Percentiles rank a stretch among this genome's conserved stretches.
These are phyloP conservation scores for Formicarius rufipectus DNA, from an alignment of 2,113 vertebrate genomes.

Conservation along the genomic window DNA sequence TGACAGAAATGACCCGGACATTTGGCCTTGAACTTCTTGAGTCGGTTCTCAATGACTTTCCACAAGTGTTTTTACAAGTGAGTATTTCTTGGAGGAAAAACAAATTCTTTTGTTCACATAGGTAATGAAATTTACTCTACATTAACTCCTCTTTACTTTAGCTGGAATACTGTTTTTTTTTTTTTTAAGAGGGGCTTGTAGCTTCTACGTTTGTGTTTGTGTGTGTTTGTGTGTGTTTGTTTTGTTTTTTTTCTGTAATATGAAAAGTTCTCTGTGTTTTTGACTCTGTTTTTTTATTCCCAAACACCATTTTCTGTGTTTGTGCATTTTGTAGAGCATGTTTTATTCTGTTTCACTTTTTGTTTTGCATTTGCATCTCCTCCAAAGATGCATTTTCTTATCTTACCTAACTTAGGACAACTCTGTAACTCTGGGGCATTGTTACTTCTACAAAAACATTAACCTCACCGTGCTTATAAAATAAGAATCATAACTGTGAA, in stretches of 20 bases:
- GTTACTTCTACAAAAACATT: background rate
- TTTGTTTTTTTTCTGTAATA: background rate
- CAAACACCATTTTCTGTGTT: background rate
- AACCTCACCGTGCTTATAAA: background rate
- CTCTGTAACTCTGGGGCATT: background rate
- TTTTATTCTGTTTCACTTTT: background rate
- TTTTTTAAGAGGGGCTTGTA: background rate
- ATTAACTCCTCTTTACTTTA: background rate
- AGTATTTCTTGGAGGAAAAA: background rate
- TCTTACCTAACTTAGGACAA: background rate
- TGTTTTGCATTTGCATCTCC: background rate
- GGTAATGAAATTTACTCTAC: background rate
- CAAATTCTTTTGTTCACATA: background rate
- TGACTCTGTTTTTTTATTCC: background rate
- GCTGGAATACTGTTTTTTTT: background rate
- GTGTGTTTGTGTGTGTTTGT: too few species aligned
- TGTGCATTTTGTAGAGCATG: background rate
- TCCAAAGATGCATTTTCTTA: background rate
- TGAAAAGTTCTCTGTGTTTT: background rate
- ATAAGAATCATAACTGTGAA: background rate
- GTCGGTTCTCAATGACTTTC: slow-evolving; percentile 97
- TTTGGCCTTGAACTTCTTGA: slow-evolving; percentile 97
- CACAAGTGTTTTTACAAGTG: slow-evolving; percentile 93
- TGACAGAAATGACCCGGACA: slow-evolving; percentile 98
- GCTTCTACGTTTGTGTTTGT: background rate